Evolutionary conservation across 2,888 invertebrate species (phyloP), one percentile per base, ranked within the genome.

Genomic region (Syrista parreyssii): DNA sequence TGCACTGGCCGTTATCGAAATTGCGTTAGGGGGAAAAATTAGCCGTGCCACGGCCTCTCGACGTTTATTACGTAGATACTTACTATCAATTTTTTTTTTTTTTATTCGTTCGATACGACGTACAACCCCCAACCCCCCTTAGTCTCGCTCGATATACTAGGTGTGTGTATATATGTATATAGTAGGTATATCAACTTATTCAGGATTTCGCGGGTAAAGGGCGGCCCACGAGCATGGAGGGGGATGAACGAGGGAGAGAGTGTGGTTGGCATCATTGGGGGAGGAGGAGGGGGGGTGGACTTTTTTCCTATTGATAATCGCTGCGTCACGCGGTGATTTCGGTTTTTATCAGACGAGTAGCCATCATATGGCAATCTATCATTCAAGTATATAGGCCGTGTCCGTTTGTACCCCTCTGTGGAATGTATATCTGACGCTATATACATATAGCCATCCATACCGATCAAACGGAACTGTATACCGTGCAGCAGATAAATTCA

Each of bases 291-390:
- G 69, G 1, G 9, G 31, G 15, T 12, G 71, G 71, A 71, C 35
- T 74, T 35, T 32, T 74, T 74, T 74, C 11, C 74, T 35, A 33
- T 74, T 35, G n/a, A 33, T 36, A 36, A 74, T 74, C 74, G 74
- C 35, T 33, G 35, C 74, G 74, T 74, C 74, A 34, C 75, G 72
- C 68, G 68, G 33, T 34, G 68, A 68, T 75, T 68, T 68, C 23
- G 40, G 35, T 68, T 68, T 68, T 75, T 75, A 68, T 68, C 33
- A 68, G 15, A 75, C 23, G 75, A 68, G 68, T 75, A 68, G 75
- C 68, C 75, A 75, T 75, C 74, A 75, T 68, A 35, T 34, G 77
- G 77, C 77, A 75, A 77, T 77, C 68, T 77, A 77, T 77, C 77
- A 77, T 74, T 32, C 73, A 34, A 72, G 71, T 34, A 33, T 71